Evolutionary conservation across 1,140 invertebrate genomes (phyloP).

Genomic region (Tetragnatha versicolor): DNA sequence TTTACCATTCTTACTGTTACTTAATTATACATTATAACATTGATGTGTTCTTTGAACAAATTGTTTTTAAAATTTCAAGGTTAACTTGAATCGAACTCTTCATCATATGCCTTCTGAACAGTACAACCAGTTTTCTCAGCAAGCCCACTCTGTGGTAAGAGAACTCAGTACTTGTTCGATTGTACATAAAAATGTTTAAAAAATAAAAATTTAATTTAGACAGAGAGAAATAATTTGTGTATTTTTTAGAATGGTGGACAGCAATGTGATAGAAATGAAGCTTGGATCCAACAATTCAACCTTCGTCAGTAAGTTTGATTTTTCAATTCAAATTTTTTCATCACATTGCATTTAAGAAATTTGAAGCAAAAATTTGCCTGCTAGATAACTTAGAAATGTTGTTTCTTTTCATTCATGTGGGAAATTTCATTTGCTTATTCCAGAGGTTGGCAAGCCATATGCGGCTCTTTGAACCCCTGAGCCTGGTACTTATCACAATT

Average conservation of each 20-base stretch:
- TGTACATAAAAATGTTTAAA: neutral
- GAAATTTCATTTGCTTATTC: too few relatives aligned
- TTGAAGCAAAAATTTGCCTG: too few relatives aligned
- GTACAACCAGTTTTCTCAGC: conserved; percentile 37
- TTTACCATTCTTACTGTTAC: too few relatives aligned
- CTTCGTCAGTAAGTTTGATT: conserved; percentile 38
- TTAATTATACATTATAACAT: too few relatives aligned
- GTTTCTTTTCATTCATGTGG: too few relatives aligned
- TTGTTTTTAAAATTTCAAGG: too few relatives aligned
- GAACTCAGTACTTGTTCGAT: neutral
- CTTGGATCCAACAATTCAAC: conserved; percentile 45
- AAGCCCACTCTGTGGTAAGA: conserved; percentile 29
- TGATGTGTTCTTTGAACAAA: too few relatives aligned
- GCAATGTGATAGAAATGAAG: conserved; percentile 41
- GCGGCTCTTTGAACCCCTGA: too few relatives aligned
- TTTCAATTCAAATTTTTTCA: neutral
- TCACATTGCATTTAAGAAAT: too few relatives aligned
- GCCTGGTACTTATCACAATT: too few relatives aligned
- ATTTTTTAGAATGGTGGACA: conserved; percentile 6
- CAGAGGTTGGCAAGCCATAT: too few relatives aligned
- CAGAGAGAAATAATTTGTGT: neutral
- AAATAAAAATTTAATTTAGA: neutral
- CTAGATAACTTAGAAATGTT: too few relatives aligned
- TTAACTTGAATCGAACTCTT: conserved; percentile 8
- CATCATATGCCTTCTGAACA: conserved; percentile 41